Conservation (phyloP, 2,888 invertebrate genomes). For the Drosophila quasianomalipes region DNA sequence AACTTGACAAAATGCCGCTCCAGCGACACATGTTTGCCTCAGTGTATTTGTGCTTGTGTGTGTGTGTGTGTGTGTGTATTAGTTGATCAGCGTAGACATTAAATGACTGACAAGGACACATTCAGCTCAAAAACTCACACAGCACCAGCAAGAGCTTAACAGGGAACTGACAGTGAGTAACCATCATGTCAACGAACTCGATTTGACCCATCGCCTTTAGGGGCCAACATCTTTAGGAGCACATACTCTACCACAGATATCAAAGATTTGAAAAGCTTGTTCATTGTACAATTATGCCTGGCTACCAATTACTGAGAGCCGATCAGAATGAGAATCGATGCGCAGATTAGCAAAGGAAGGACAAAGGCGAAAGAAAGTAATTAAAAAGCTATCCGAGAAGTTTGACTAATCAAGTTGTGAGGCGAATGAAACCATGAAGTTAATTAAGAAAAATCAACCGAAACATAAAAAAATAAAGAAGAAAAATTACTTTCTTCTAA, state of each 20-base stretch:
- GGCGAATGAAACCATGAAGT: not conserved
- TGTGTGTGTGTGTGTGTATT: slow-evolving; percentile 35
- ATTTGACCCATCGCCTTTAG: slow-evolving; percentile 37
- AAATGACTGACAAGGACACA: slow-evolving; percentile 69
- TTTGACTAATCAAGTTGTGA: not conserved
- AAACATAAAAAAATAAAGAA: not conserved
- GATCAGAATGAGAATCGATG: not conserved
- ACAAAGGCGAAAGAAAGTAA: not conserved
- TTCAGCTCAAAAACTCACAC: slow-evolving; percentile 47
- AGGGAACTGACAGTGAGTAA: slow-evolving; percentile 15
- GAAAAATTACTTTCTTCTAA: not conserved
- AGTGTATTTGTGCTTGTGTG: not conserved
- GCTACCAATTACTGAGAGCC: not conserved
- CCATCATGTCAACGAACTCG: slow-evolving; percentile 39
- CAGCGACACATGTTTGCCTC: slow-evolving; percentile 29
- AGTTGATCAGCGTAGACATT: slow-evolving; percentile 68
- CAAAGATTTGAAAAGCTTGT: not conserved
- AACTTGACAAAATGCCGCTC: slow-evolving; percentile 70
- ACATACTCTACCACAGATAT: not conserved
- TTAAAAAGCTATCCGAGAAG: not conserved
- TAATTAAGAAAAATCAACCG: not conserved
- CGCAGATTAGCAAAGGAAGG: not conserved
- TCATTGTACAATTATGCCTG: not conserved
- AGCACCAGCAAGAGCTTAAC: slow-evolving; percentile 9
- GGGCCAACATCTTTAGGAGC: not conserved